Evolutionary conservation across 2,888 invertebrate genomes (phyloP).

Genomic region (Operophtera brumata): DNA sequence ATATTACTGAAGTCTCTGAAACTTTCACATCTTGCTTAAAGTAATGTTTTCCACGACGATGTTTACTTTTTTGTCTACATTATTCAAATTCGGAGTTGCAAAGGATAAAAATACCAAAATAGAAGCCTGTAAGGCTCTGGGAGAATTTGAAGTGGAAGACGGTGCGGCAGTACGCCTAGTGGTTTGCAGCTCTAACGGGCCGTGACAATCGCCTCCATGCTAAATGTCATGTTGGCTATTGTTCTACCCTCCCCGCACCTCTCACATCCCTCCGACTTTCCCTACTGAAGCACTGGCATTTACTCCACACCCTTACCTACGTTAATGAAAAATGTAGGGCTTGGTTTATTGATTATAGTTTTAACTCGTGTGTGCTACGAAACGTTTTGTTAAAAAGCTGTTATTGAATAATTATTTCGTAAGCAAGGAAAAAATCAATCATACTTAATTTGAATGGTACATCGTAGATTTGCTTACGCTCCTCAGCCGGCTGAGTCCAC

Average conservation of each 20-base stretch:
- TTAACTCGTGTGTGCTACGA: constrained; percentile 25
- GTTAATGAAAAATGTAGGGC: constrained; percentile 64
- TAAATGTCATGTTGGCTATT: constrained; percentile 80
- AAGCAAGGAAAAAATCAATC: too few species aligned
- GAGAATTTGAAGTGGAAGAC: constrained; percentile 59
- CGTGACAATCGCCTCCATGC: constrained; percentile 79
- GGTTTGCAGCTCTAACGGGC: constrained; percentile 70
- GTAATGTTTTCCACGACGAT: not conserved
- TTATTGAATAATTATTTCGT: constrained; percentile 18
- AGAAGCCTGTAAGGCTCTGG: constrained; percentile 44
- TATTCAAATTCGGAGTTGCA: constrained; percentile 17
- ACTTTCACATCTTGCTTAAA: constrained; percentile 1
- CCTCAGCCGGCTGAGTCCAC: constrained; percentile 66
- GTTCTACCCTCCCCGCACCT: constrained; percentile 57
- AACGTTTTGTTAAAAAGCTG: constrained; percentile 15
- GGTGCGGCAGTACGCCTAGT: constrained; percentile 66
- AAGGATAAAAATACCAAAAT: constrained; percentile 22
- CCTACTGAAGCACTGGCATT: constrained; percentile 68
- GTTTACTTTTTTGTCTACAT: constrained; percentile 17
- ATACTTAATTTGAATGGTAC: constrained; percentile 53
- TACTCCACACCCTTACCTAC: constrained; percentile 63
- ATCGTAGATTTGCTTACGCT: constrained; percentile 77
- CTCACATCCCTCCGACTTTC: constrained; percentile 52
- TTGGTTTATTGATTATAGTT: constrained; percentile 54
- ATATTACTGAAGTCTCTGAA: constrained; percentile 25